A percentile compares a stretch with the other conserved stretches of the same genome.
Evolutionary conservation across 2,113 vertebrate species (phyloP).

Genomic region (Triplophysa dalaica): DNA sequence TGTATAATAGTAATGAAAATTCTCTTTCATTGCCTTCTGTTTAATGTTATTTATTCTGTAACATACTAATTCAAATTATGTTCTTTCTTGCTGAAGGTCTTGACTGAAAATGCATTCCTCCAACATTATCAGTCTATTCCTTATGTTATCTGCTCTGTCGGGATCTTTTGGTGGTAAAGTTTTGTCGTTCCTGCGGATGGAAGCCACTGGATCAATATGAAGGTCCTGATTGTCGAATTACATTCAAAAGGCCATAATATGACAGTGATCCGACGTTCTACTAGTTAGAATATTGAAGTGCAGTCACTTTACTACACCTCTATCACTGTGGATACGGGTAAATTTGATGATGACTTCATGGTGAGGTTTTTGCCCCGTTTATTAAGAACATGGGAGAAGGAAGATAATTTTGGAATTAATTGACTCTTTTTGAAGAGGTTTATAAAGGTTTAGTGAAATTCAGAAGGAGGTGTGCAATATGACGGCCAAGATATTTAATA

Average conservation of each 20-base stretch:
- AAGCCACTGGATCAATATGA: constrained; percentile 57
- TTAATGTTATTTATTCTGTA: not conserved
- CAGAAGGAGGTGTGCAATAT: constrained; percentile 21
- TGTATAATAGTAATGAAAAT: no score
- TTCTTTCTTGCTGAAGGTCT: constrained; percentile 9
- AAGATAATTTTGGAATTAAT: constrained; percentile 9
- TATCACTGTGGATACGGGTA: constrained; percentile 32
- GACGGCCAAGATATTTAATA: constrained; percentile 55
- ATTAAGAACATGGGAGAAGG: not conserved
- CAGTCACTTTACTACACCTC: constrained; percentile 46
- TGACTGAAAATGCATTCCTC: constrained; percentile 22
- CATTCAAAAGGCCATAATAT: constrained; percentile 47
- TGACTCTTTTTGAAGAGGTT: not conserved
- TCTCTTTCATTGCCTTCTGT: not conserved
- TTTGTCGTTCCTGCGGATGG: constrained; percentile 49
- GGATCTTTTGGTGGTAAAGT: constrained; percentile 29
- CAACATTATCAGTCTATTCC: not conserved
- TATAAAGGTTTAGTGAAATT: constrained; percentile 1
- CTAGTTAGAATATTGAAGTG: constrained; percentile 43
- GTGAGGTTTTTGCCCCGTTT: not conserved
- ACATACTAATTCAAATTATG: not conserved
- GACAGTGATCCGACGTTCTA: constrained; percentile 39
- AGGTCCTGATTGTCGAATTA: constrained; percentile 43
- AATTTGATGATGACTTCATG: not conserved
- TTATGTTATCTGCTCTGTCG: constrained; percentile 18